A percentile compares a stretch with the other conserved stretches of the same genome.
phyloP scores from a whole-genome alignment of 2,888 invertebrate genomes.

The Cheilosia vernalis region DNA sequence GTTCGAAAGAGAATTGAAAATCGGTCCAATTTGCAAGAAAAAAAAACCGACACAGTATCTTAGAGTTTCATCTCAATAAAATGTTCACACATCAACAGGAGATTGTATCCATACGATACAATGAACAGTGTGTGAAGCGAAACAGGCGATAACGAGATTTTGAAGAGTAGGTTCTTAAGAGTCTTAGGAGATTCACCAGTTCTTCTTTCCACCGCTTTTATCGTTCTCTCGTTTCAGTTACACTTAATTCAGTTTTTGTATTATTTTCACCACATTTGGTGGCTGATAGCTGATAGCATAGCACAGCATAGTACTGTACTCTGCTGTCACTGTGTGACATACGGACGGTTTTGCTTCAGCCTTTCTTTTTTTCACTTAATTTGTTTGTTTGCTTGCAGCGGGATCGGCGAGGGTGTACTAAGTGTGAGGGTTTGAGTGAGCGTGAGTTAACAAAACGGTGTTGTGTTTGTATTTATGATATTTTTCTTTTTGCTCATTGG shows the following conservation, averaged over 20 bases:
- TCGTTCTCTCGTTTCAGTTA: constrained; percentile 24
- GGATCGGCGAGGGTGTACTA: neutral
- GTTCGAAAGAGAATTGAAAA: constrained; percentile 11
- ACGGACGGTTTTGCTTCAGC: constrained; percentile 25
- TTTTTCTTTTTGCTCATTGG: neutral
- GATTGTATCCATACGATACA: constrained; percentile 1
- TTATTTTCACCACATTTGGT: constrained; percentile 60
- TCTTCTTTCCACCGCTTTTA: neutral
- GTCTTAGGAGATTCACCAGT: constrained; percentile 12
- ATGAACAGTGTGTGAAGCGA: constrained; percentile 30
- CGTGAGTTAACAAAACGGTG: constrained; percentile 57
- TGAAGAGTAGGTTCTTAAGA: constrained; percentile 11
- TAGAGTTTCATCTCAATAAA: constrained; percentile 1
- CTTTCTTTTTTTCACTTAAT: constrained; percentile 15
- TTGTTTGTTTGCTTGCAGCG: constrained; percentile 29
- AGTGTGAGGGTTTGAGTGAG: constrained; percentile 33
- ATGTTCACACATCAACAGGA: constrained; percentile 11
- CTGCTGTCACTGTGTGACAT: constrained; percentile 14
- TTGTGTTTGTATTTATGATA: constrained; percentile 56
- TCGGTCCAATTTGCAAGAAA: constrained; percentile 1
- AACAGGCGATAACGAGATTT: constrained; percentile 17
- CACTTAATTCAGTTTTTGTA: constrained; percentile 59
- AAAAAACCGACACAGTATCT: constrained; percentile 12
- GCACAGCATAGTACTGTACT: constrained; percentile 13
- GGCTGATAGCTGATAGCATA: no score